phyloP scores from a whole-genome alignment of 2,797 vertebrate species.

The Sciurus carolinensis region DNA sequence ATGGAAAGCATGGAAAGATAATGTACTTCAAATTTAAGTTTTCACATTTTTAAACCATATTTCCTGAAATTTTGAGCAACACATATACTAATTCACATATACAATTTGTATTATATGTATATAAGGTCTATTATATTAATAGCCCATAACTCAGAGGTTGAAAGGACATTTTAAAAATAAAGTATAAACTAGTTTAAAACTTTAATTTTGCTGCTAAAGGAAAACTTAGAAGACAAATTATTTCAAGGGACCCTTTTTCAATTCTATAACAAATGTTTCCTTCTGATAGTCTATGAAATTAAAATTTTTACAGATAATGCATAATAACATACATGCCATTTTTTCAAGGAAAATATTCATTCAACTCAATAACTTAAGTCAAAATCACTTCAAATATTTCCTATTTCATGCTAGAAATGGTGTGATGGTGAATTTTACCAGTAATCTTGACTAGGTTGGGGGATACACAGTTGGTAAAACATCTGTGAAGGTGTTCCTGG shows the following conservation, averaged over 20 bases:
- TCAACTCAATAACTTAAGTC: background rate
- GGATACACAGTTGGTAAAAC: background rate
- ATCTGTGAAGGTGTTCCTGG: background rate
- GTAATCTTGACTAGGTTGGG: background rate
- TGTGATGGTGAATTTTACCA: background rate
- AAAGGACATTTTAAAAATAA: constrained; percentile 25
- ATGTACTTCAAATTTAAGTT: background rate
- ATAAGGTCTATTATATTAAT: background rate
- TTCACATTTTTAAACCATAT: background rate
- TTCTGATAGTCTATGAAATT: background rate
- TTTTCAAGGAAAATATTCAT: background rate
- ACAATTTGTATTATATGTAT: background rate
- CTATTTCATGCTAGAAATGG: background rate
- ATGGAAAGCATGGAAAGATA: background rate
- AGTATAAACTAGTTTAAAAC: background rate
- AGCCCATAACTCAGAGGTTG: background rate
- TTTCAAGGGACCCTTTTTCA: background rate
- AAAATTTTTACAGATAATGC: background rate
- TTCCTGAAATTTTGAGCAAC: background rate
- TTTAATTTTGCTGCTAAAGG: background rate
- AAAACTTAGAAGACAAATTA: background rate
- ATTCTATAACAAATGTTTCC: background rate
- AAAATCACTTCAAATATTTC: background rate
- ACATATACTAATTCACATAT: background rate
- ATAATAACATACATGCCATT: background rate